Evolutionary conservation across 1,140 invertebrate genomes (phyloP).

Genomic region (Sitophilus oryzae): DNA sequence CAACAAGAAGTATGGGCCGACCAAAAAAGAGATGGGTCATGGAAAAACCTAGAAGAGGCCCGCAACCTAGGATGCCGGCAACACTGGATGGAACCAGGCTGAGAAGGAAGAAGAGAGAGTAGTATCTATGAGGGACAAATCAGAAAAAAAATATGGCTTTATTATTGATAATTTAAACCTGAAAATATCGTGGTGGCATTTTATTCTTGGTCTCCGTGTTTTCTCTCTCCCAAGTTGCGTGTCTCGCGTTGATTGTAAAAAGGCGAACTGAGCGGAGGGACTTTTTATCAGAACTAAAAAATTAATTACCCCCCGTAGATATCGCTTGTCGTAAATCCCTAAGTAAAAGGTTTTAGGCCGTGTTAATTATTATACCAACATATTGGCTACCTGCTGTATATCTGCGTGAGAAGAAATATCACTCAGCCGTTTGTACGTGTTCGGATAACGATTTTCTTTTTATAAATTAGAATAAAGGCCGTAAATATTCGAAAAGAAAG

Average conservation of each 20-base stretch:
- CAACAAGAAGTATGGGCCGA: too few species aligned
- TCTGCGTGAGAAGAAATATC: not conserved
- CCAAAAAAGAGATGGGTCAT: too few species aligned
- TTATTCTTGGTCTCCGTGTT: not conserved
- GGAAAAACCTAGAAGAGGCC: too few species aligned
- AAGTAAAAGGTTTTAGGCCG: conserved; percentile 26
- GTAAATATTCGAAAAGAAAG: too few species aligned
- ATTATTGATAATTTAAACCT: too few species aligned
- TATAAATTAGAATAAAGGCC: not conserved
- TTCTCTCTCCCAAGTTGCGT: conserved; percentile 12
- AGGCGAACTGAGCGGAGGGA: conserved; percentile 17
- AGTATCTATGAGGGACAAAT: too few species aligned
- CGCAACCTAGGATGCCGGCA: too few species aligned
- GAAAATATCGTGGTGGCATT: not conserved
- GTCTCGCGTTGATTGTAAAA: conserved; percentile 15
- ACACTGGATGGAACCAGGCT: too few species aligned
- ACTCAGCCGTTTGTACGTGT: not conserved
- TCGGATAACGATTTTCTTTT: not conserved
- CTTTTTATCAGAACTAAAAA: conserved; percentile 24
- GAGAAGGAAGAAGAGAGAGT: too few species aligned
- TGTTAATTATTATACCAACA: conserved; percentile 21
- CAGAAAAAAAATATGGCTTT: too few species aligned
- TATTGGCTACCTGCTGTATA: conserved; percentile 6
- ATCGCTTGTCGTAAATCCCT: conserved; percentile 24
- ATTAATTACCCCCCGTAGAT: conserved; percentile 26